These are phyloP conservation scores for Polyodon spathula DNA, from an alignment of 2,113 vertebrate genomes.

Conservation along the genomic window DNA sequence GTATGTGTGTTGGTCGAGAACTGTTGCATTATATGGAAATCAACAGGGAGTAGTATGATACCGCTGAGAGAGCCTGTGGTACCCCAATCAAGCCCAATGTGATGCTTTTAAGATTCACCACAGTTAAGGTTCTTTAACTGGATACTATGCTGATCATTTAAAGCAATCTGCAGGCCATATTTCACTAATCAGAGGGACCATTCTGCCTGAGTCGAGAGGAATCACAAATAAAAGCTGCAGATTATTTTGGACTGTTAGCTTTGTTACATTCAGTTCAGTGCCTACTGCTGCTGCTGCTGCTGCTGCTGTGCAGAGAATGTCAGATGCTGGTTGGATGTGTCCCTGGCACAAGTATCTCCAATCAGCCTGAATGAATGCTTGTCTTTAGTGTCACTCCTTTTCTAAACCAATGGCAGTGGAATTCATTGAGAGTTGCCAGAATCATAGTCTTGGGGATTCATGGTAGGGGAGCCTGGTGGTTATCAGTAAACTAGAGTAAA, in stretches of 20 bases:
- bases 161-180: too few relatives aligned
- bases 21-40: background rate
- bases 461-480: background rate
- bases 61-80: too few relatives aligned
- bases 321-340: background rate
- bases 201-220: background rate
- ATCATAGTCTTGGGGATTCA: conserved; percentile 1
- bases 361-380: conserved; percentile 25
- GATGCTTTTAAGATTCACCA: too few relatives aligned
- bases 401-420: background rate
- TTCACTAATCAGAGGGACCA: too few relatives aligned
- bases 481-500: background rate
- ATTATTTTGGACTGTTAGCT: background rate
- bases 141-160: too few relatives aligned
- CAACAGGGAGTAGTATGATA: background rate
- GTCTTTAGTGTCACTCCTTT: conserved; percentile 17
- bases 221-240: background rate
- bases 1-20: background rate
- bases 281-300: too few relatives aligned
- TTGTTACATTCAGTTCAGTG: background rate
- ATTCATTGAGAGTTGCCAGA: conserved; percentile 9
- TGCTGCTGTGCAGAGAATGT: background rate
- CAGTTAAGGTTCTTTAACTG: too few relatives aligned
- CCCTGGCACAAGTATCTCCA: conserved; percentile 24
- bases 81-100: too few relatives aligned